Conservation (phyloP, 2,113 vertebrate genomes). For the Corythoichthys intestinalis region DNA sequence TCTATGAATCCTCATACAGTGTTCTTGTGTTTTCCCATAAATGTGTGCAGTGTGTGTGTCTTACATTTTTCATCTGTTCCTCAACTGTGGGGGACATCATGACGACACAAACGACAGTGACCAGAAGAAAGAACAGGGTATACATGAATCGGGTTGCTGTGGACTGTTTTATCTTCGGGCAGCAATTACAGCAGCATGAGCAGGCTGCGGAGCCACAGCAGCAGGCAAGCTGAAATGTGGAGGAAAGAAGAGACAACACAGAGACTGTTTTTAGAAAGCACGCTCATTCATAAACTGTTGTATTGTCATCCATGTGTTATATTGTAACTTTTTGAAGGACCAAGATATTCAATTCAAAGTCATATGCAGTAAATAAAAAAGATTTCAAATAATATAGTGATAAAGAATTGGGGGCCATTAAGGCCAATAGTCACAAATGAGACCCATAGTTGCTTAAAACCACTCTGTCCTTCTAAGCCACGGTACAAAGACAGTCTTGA, state of each 20-base stretch:
- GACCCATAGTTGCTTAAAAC: too few species aligned
- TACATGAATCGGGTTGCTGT: conserved; percentile 95
- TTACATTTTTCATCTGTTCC: conserved; percentile 76
- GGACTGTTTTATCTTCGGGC: conserved; percentile 93
- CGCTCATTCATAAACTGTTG: too few species aligned
- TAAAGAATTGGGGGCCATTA: too few species aligned
- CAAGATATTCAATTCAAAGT: too few species aligned
- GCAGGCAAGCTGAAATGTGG: conserved; percentile 83
- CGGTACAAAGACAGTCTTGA: conserved; percentile 21
- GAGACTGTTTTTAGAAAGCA: background rate
- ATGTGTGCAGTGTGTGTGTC: conserved; percentile 49
- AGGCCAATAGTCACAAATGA: too few species aligned
- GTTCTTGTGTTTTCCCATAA: background rate
- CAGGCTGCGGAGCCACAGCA: conserved; percentile 89
- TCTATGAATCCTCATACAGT: too few species aligned
- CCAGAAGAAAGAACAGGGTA: conserved; percentile 88
- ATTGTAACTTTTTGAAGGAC: too few species aligned
- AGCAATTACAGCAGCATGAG: conserved; percentile 88
- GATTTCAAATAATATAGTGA: too few species aligned
- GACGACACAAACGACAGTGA: conserved; percentile 82
- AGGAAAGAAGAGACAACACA: conserved; percentile 18
- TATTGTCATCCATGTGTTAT: too few species aligned
- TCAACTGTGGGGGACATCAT: conserved; percentile 94
- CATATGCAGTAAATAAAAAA: too few species aligned
- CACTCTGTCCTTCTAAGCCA: too few species aligned